Evolutionary conservation across 2,113 vertebrate genomes (phyloP).

Genomic region (Paralichthys olivaceus): DNA sequence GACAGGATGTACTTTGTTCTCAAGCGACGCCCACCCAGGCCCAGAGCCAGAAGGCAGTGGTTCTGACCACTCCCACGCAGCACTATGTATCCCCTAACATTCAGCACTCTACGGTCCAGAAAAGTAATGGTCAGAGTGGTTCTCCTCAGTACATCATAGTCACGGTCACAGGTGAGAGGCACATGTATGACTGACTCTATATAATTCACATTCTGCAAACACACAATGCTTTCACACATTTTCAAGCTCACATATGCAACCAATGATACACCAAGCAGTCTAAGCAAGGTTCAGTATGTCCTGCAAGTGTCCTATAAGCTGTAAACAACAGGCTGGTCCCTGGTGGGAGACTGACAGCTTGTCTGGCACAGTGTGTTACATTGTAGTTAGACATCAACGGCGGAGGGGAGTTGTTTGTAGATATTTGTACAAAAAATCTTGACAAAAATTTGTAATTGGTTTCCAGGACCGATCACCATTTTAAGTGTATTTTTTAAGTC

Average conservation of each 20-base stretch:
- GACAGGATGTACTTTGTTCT: conserved; percentile 68
- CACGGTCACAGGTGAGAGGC: conserved; percentile 89
- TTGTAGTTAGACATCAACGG: not conserved
- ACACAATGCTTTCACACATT: not conserved
- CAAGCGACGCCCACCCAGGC: conserved; percentile 64
- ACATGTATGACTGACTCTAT: not conserved
- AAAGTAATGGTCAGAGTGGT: conserved; percentile 77
- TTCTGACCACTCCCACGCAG: conserved; percentile 76
- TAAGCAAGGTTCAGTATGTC: conserved; percentile 3
- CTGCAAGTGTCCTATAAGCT: not conserved
- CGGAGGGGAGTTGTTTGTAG: not conserved
- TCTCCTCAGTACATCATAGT: conserved; percentile 92
- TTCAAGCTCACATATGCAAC: not conserved
- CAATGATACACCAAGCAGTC: not conserved
- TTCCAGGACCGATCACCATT: not conserved
- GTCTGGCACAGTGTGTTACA: not conserved
- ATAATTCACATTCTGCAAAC: conserved; percentile 2
- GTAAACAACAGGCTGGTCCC: conserved; percentile 27
- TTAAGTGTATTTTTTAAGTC: not conserved
- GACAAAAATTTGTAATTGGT: not conserved
- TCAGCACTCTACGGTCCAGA: conserved; percentile 72
- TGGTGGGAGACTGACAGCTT: conserved; percentile 11
- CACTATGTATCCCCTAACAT: conserved; percentile 76
- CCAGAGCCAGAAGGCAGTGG: conserved; percentile 78
- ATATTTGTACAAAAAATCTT: not conserved